Conservation (phyloP, 2,113 vertebrate genomes). For the Nerophis ophidion region DNA sequence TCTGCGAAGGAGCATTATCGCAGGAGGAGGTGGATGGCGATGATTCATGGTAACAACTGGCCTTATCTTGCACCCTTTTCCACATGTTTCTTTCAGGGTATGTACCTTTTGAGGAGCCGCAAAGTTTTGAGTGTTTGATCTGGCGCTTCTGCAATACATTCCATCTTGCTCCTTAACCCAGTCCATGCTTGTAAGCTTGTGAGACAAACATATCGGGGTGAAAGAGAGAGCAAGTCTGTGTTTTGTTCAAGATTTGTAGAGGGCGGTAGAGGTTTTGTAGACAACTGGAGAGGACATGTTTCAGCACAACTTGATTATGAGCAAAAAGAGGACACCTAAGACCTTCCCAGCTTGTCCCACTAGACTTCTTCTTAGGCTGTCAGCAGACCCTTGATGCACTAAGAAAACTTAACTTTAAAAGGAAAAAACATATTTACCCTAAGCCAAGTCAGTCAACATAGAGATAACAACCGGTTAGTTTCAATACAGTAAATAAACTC, state of each 20-base stretch:
- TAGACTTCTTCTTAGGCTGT: slow-evolving; percentile 42
- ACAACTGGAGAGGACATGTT: slow-evolving; percentile 56
- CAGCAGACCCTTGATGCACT: slow-evolving; percentile 49
- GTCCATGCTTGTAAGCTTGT: background rate
- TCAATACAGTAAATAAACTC: slow-evolving; percentile 23
- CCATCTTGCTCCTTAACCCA: slow-evolving; percentile 15
- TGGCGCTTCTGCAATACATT: slow-evolving; percentile 31
- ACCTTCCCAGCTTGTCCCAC: slow-evolving; percentile 44
- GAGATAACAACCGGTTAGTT: slow-evolving; percentile 33
- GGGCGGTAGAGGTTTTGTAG: slow-evolving; percentile 44
- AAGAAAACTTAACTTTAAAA: slow-evolving; percentile 57
- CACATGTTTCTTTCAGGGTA: slow-evolving; percentile 30
- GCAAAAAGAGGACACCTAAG: slow-evolving; percentile 42
- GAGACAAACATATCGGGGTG: background rate
- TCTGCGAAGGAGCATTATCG: background rate
- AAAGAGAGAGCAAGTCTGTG: slow-evolving; percentile 10
- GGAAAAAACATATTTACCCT: slow-evolving; percentile 38
- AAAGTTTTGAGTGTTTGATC: slow-evolving; percentile 25
- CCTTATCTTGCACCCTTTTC: slow-evolving; percentile 29
- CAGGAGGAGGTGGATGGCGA: background rate
- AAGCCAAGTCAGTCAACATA: slow-evolving; percentile 45
- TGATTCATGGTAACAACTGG: slow-evolving; percentile 35
- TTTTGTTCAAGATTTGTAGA: slow-evolving; percentile 47
- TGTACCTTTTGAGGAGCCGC: slow-evolving; percentile 33
- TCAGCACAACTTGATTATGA: slow-evolving; percentile 53